Conservation (phyloP, 2,113 vertebrate species). For the Spea multiplicata region DNA sequence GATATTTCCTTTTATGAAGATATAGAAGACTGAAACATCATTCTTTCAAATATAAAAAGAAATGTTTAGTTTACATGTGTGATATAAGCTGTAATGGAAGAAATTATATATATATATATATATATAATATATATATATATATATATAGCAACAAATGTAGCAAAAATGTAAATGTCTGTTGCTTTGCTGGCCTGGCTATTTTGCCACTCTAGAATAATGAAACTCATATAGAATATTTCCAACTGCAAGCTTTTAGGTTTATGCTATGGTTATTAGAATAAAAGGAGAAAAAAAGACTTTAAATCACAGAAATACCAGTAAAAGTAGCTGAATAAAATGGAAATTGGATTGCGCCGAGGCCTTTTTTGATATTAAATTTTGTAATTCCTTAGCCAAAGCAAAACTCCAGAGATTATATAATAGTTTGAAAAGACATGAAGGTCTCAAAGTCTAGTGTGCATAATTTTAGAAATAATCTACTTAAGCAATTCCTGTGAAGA, state of each 20-base stretch:
- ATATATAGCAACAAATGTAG: neutral
- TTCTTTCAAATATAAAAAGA: too few species aligned
- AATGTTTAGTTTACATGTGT: too few species aligned
- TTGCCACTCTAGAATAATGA: neutral
- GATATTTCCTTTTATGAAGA: too few species aligned
- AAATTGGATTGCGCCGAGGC: neutral
- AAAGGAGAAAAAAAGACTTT: neutral
- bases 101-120: too few species aligned
- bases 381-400: neutral
- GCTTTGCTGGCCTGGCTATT: neutral
- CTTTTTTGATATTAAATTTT: neutral
- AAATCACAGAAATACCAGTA: conserved; percentile 1
- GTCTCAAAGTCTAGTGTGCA: too few species aligned
- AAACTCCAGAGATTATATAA: neutral
- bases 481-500: too few species aligned
- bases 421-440: neutral
- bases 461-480: too few species aligned
- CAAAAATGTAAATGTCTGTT: neutral
- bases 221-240: neutral
- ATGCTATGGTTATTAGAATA: neutral
- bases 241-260: neutral
- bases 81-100: too few species aligned
- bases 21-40: too few species aligned
- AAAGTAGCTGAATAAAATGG: neutral
- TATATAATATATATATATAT: neutral